phyloP scores from a whole-genome alignment of 2,113 vertebrate genomes.

The Rostratula benghalensis region DNA sequence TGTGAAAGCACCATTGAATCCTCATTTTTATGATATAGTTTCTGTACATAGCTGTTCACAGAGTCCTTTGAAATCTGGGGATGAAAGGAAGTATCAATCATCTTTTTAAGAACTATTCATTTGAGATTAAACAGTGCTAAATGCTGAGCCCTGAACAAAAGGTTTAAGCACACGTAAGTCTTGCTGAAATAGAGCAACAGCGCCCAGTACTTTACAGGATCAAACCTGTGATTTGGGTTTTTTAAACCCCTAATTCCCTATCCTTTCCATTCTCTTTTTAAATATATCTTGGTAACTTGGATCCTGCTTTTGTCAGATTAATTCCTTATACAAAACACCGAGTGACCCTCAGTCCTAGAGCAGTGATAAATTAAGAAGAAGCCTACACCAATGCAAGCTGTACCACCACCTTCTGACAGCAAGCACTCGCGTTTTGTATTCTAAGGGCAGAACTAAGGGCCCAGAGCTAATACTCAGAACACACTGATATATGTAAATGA shows the following conservation, averaged over 20 bases:
- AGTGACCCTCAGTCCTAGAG: not conserved
- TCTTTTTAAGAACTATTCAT: conserved; percentile 10
- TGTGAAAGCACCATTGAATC: not conserved
- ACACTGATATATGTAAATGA: not conserved
- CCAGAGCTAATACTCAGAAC: not conserved
- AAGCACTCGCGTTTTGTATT: not conserved
- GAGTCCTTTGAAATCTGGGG: conserved; percentile 1
- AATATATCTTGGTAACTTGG: not conserved
- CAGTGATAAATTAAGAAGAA: not conserved
- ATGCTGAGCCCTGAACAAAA: conserved; percentile 25
- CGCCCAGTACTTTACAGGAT: not conserved
- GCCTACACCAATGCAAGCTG: not conserved
- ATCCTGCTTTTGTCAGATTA: not conserved
- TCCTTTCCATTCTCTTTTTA: not conserved
- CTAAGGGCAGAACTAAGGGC: not conserved
- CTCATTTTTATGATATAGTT: not conserved
- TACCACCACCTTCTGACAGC: not conserved
- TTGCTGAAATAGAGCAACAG: not conserved
- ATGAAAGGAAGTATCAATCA: conserved; percentile 17
- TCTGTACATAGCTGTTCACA: not conserved
- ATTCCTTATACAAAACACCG: not conserved
- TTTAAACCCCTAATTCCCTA: not conserved
- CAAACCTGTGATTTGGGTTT: not conserved
- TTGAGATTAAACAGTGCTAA: conserved; percentile 41
- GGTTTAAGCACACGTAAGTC: not conserved